A percentile compares a stretch with the other conserved stretches of the same genome.
These are phyloP conservation scores for Avahi laniger DNA, from an alignment of 2,797 vertebrate genomes.

Conservation along the genomic window DNA sequence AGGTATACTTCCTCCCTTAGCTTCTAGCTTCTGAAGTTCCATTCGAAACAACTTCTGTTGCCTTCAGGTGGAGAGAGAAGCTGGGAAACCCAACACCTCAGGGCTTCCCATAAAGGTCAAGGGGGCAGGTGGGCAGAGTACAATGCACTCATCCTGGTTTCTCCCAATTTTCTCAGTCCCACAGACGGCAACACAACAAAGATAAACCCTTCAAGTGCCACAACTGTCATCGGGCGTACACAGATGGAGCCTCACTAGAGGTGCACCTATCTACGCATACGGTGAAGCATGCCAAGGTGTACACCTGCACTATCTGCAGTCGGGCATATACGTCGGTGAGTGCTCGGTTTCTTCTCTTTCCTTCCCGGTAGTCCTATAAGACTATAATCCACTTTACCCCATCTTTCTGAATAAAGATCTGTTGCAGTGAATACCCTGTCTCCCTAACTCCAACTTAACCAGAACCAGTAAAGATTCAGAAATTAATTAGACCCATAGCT, in stretches of 20 bases:
- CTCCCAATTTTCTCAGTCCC: constrained; percentile 87
- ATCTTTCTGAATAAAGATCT: not conserved
- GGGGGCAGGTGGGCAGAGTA: not conserved
- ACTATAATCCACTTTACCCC: not conserved
- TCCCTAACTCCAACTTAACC: not conserved
- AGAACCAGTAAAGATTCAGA: not conserved
- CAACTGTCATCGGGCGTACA: constrained; percentile 98
- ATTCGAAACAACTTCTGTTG: not conserved
- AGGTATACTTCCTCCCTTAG: not conserved
- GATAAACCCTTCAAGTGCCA: constrained; percentile 99
- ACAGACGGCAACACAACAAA: constrained; percentile 99
- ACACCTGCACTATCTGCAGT: constrained; percentile 98
- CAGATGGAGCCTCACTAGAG: constrained; percentile 94
- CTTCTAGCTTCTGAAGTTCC: not conserved
- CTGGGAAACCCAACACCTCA: not conserved
- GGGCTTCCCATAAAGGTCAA: not conserved
- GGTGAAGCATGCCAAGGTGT: constrained; percentile 98
- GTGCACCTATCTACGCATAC: constrained; percentile 98
- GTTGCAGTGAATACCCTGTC: not conserved
- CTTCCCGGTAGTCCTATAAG: not conserved
- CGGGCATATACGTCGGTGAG: constrained; percentile 98
- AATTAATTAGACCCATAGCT: not conserved
- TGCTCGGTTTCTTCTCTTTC: not conserved
- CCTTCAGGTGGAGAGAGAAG: not conserved
- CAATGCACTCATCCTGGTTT: not conserved